Evolutionary conservation across 2,797 vertebrate genomes (phyloP), one percentile per base, ranked within the genome.

Genomic region (Crocodylus rhombifer): DNA sequence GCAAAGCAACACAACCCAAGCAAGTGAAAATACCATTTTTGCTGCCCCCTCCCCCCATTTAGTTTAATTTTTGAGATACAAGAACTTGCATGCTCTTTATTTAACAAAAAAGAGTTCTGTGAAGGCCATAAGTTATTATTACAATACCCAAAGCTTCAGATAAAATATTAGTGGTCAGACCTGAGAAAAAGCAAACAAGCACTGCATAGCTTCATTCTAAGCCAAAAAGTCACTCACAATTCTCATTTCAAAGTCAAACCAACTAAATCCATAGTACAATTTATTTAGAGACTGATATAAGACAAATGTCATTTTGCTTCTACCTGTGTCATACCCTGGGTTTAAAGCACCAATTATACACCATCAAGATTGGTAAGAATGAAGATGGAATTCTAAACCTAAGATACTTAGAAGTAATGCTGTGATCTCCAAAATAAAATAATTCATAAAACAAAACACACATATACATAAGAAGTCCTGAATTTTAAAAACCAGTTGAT

Each of bases 291-390:
- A 63, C 26, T 67, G 16, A 67, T n/a, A 30, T 8, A 30, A 1
- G 2, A 14, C 1, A 9, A 3, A 12, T 1, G 2, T 14, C 25
- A 1, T 67, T 78, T 7, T 18, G 18, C 21, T 69, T 26, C 80
- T 21, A 84, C 86, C 42, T 67, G 73, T 75, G 83, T 86, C 20
- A 64, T 82, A 21, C 51, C 64, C 58, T 82, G 42, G 30, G 57
- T 33, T 86, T 76, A 90, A 92, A 92, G 36, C 36, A 89, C 57
- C 33, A 80, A 63, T 16, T 67, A 20, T 71, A 33, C 36, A 95
- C 14, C 4, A 64, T 14, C 55, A 14, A 63, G 21, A 23, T 61
- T 20, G 21, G 36, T 2, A 11, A 57, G 26, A 78, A 69, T 17
- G 28, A 77, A 80, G 80, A 5, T 78, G 36, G 7, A 89, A 13